These are phyloP conservation scores for Erannis defoliaria DNA, from an alignment of 2,888 invertebrate genomes.

Conservation along the genomic window DNA sequence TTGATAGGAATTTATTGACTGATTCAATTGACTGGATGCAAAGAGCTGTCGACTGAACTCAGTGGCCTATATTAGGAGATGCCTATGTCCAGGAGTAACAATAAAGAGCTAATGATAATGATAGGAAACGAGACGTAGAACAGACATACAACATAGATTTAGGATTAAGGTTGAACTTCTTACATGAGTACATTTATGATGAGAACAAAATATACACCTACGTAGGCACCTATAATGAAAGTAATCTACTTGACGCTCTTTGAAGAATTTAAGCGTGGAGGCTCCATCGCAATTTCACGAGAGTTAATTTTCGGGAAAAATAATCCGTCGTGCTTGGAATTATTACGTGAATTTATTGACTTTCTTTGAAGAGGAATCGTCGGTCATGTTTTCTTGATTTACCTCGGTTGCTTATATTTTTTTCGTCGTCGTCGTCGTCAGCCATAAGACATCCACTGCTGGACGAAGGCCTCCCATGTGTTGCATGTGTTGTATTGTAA, in stretches of 20 bases:
- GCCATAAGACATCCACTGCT: too few relatives aligned
- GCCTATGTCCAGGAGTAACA: too few relatives aligned
- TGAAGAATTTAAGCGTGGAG: constrained; percentile 14
- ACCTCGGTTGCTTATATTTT: background rate
- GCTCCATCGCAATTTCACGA: constrained; percentile 1
- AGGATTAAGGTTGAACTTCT: background rate
- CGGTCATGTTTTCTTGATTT: constrained; percentile 1
- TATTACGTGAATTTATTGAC: constrained; percentile 14
- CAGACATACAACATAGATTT: too few relatives aligned
- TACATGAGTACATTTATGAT: background rate
- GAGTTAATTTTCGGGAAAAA: constrained; percentile 18
- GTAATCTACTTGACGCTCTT: constrained; percentile 13
- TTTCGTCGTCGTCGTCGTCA: too few relatives aligned
- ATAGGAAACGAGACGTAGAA: too few relatives aligned
- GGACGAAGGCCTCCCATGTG: too few relatives aligned
- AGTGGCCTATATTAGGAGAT: too few relatives aligned
- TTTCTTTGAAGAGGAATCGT: constrained; percentile 4
- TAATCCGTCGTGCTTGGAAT: constrained; percentile 14
- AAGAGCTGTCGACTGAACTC: too few relatives aligned
- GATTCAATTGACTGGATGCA: too few relatives aligned
- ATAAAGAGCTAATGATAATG: too few relatives aligned
- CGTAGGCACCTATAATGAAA: constrained; percentile 5
- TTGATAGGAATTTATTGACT: too few relatives aligned
- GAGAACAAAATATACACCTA: constrained; percentile 12
- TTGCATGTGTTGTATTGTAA: too few relatives aligned